Percentiles rank a stretch among this genome's conserved stretches.
Evolutionary conservation across 2,797 vertebrate species (phyloP).

Genomic region (Parambassis ranga): DNA sequence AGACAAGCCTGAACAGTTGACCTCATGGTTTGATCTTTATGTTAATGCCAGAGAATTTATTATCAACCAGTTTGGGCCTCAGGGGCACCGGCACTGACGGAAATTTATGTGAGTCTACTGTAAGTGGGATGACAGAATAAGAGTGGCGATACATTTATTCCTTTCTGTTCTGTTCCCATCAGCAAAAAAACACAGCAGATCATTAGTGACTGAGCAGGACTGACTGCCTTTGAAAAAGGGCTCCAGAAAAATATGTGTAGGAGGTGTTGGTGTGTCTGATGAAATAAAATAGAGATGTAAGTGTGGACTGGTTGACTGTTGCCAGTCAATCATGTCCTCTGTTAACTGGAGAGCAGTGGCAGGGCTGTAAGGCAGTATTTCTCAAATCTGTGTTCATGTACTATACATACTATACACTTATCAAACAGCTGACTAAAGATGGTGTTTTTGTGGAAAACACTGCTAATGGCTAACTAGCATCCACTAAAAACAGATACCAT

Average conservation of each 20-base stretch:
- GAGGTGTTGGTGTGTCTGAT: conserved; percentile 26
- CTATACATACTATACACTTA: too few species aligned
- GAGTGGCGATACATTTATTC: conserved; percentile 36
- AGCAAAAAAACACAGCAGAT: conserved; percentile 23
- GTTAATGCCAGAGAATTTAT: conserved; percentile 67
- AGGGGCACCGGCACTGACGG: conserved; percentile 16
- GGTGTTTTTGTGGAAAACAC: too few species aligned
- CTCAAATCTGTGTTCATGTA: background rate
- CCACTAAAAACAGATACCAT: too few species aligned
- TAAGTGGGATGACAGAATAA: conserved; percentile 28
- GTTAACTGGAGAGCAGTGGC: background rate
- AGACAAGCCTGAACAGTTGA: conserved; percentile 68
- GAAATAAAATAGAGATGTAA: background rate
- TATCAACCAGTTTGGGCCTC: conserved; percentile 43
- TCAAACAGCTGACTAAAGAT: too few species aligned
- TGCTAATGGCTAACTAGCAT: too few species aligned
- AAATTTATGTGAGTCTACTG: conserved; percentile 47
- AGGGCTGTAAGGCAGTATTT: background rate
- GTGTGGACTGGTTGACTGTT: conserved; percentile 1
- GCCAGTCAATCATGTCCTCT: background rate
- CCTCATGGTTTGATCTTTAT: conserved; percentile 60
- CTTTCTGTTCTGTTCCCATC: conserved; percentile 23
- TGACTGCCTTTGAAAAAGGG: background rate
- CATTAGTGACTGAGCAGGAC: conserved; percentile 7
- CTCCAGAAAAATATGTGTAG: background rate